Evolutionary conservation across 2,113 vertebrate genomes (phyloP), one percentile per base, ranked within the genome.

Genomic region (Rhinichthys klamathensis): DNA sequence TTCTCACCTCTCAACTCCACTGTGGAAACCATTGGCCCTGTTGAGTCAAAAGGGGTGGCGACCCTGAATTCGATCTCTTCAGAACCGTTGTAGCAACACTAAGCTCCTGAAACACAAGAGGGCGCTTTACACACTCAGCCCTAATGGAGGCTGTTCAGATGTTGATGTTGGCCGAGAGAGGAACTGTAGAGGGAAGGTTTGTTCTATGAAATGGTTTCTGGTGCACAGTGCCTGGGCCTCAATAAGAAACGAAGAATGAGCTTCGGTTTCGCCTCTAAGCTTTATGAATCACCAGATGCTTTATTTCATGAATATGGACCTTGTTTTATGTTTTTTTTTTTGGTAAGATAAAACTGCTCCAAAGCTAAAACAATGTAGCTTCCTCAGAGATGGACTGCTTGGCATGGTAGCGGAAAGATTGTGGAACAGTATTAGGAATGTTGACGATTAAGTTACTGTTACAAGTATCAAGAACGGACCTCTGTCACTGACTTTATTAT

Each of bases 281-380:
- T 94, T 95, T 92, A 93, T 88, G 86, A 21, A 84, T 91, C 92
- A 91, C 91, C 91, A 87, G 91, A 92, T 90, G 91, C 92, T 92
- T 93, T 91, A 90, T 82, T 90, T 87, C 85, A 61, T 60, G 27
- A 80, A 61, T 16, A 54, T 56, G 77, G 82, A 84, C 77, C 51
- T 86, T 6, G 25, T 60, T 27, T 78, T 76, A 84, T 6, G 25
- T 60, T 27, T 78, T 76, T 41, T 63, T 38, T 25, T 15, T 60
- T 70, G 89, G 87, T 89, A 8, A 23, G 86, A 16, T 82, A 3
- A 25, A 9, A 86, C 9, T 27, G 21, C 61, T 91, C 90, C 86
- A 75, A 80, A 84, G 82, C 82, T 63, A 78, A 79, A 72, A 69
- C 8, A 23, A 61, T 77, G 79, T 75, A 87, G 86, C 84, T 61